Percentiles rank a stretch among this genome's conserved stretches.
phyloP scores from a whole-genome alignment of 2,113 vertebrate genomes.

The Rhinopithecus roxellana region DNA sequence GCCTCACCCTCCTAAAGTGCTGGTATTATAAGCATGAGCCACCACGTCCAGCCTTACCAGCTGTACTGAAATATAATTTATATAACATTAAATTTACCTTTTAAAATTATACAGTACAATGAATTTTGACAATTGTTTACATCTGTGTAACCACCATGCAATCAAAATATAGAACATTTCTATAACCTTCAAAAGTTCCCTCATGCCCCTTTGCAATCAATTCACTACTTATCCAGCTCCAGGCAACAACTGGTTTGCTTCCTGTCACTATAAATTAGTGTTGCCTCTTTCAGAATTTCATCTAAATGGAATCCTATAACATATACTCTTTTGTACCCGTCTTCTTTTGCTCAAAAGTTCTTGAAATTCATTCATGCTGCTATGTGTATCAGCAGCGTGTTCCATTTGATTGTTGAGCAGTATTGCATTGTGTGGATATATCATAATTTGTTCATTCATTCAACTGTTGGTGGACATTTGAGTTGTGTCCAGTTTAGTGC shows the following conservation, averaged over 20 bases:
- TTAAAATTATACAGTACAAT: constrained; percentile 11
- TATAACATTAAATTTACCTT: constrained; percentile 21
- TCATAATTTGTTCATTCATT: neutral
- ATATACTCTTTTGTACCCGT: neutral
- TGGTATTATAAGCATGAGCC: no score
- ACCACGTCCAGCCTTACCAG: no score
- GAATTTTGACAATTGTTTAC: constrained; percentile 16
- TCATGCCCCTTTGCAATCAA: neutral
- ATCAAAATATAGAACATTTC: neutral
- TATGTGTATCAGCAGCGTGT: neutral
- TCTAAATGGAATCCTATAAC: neutral
- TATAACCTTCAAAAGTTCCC: constrained; percentile 45
- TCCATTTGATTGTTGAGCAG: neutral
- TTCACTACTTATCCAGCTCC: neutral
- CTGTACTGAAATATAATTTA: neutral
- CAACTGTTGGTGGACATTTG: neutral
- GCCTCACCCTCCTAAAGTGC: no score
- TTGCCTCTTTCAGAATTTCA: constrained; percentile 45
- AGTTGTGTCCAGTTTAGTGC: neutral
- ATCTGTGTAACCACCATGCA: constrained; percentile 19
- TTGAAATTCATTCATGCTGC: constrained; percentile 21
- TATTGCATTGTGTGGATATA: neutral
- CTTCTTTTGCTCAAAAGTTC: constrained; percentile 22
- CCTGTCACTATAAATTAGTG: constrained; percentile 51
- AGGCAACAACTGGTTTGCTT: neutral